A percentile compares a stretch with the other conserved stretches of the same genome.
Conservation (phyloP, 2,797 vertebrate genomes). For the Toxotes lorentzi region DNA sequence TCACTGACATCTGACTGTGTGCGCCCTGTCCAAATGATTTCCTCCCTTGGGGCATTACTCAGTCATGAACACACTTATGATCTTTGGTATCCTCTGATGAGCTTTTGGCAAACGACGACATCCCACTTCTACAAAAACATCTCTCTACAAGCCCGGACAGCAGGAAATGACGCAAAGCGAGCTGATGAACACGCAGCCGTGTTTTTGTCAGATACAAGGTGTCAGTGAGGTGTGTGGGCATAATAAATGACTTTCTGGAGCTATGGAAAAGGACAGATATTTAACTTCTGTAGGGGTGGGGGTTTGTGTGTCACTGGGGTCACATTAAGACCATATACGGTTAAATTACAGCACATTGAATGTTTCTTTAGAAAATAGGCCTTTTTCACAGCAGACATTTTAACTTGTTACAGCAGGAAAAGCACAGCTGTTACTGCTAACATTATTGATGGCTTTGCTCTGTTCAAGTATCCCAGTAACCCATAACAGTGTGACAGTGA, state of each 20-base stretch:
- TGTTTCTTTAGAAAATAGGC: not conserved
- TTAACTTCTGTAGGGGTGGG: not conserved
- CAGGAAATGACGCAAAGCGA: constrained; percentile 78
- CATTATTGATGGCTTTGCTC: not conserved
- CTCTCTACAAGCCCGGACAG: constrained; percentile 36
- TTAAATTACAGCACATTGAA: not conserved
- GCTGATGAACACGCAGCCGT: constrained; percentile 49
- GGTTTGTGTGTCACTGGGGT: not conserved
- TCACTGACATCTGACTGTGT: constrained; percentile 42
- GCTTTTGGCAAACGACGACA: constrained; percentile 64
- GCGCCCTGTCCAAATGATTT: constrained; percentile 70
- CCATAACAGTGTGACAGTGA: not conserved
- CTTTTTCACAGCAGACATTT: not conserved
- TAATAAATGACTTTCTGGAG: constrained; percentile 17
- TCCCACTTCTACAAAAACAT: constrained; percentile 80
- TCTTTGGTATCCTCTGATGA: constrained; percentile 72
- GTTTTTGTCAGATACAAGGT: constrained; percentile 51
- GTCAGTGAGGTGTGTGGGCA: constrained; percentile 46
- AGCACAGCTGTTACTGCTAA: not conserved
- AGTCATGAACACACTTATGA: constrained; percentile 63
- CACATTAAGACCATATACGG: not conserved
- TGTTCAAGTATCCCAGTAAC: not conserved
- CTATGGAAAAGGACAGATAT: not conserved
- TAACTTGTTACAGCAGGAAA: not conserved
- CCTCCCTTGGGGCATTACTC: constrained; percentile 65